Evolutionary conservation across 2,888 invertebrate species (phyloP).

Genomic region (Polydesmus complanatus): DNA sequence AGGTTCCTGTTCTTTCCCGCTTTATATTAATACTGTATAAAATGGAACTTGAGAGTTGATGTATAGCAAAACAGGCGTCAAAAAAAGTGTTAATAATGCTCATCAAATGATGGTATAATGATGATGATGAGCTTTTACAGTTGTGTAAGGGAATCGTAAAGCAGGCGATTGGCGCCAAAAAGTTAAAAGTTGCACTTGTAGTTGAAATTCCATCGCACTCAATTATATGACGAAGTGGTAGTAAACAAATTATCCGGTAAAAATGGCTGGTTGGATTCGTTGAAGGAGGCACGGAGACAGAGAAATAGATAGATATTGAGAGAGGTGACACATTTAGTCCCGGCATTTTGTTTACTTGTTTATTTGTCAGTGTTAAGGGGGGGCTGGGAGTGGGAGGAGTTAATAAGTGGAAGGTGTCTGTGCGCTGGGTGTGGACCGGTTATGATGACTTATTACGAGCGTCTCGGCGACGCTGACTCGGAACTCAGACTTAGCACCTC

Average conservation of each 20-base stretch:
- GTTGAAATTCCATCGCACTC: not conserved
- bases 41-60: too few species aligned
- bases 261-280: too few species aligned
- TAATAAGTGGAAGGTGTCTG: not conserved
- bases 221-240: not conserved
- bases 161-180: not conserved
- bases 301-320: too few species aligned
- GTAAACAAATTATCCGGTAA: not conserved
- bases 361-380: not conserved
- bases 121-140: not conserved
- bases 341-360: not conserved
- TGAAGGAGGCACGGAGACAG: too few species aligned
- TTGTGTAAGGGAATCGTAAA: not conserved
- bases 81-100: not conserved
- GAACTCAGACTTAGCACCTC: not conserved
- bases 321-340: not conserved
- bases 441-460: not conserved
- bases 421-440: not conserved
- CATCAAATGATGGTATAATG: not conserved
- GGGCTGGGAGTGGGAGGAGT: too few species aligned
- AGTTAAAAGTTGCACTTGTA: not conserved
- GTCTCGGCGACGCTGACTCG: not conserved
- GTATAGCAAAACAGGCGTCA: too few species aligned
- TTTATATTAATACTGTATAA: too few species aligned
- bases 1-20: too few species aligned